Evolutionary conservation across 2,888 invertebrate species (phyloP).

Genomic region (Eumerus sabulonum): DNA sequence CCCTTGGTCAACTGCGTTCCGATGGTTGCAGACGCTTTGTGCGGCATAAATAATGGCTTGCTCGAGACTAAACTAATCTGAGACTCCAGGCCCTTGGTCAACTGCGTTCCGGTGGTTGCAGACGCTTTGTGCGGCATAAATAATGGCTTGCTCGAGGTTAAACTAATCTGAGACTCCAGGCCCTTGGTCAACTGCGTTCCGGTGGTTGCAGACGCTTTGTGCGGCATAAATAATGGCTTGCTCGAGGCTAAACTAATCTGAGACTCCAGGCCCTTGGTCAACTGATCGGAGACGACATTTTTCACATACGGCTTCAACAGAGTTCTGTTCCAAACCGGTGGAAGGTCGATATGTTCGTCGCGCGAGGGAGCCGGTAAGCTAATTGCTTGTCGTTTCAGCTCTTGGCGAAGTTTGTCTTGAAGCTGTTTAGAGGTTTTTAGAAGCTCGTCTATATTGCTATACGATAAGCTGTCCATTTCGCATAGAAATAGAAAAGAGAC

Average conservation of each 20-base stretch:
- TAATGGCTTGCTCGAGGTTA: no score
- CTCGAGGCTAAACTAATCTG: no score
- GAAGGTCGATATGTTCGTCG: not conserved
- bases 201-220: no score
- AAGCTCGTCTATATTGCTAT: conserved; percentile 21
- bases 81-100: no score
- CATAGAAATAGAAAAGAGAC: not conserved
- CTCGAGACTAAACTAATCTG: no score
- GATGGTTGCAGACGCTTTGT: no score
- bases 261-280: not conserved
- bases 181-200: no score
- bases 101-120: no score
- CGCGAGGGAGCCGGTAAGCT: not conserved
- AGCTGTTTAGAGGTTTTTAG: conserved; percentile 41
- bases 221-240: no score
- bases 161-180: no score
- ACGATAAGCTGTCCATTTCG: conserved; percentile 16
- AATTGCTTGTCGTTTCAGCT: not conserved
- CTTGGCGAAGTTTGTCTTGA: conserved; percentile 41
- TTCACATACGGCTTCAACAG: not conserved
- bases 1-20: not conserved
- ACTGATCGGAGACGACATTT: conserved; percentile 10
- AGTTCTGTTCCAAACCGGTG: not conserved
- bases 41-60: no score
- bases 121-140: no score